Percentiles rank a stretch among this genome's conserved stretches.
These are phyloP conservation scores for Microtus pennsylvanicus DNA, from an alignment of 2,113 vertebrate species.

Conservation along the genomic window DNA sequence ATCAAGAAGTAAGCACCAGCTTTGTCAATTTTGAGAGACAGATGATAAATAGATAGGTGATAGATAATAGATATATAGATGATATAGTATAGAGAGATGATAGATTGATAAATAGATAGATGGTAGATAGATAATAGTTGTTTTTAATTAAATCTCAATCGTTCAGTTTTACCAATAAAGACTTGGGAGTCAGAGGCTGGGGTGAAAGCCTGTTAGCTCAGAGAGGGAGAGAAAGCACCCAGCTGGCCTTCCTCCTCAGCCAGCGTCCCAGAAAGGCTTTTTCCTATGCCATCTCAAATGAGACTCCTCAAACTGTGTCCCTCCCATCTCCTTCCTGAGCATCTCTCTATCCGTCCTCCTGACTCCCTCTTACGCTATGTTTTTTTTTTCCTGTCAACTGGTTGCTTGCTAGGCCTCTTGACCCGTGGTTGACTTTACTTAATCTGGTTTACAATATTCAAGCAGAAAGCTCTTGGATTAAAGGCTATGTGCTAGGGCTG, in stretches of 20 bases:
- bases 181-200: neutral
- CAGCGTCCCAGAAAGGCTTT: neutral
- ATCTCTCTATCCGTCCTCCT: neutral
- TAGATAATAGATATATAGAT: no score
- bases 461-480: neutral
- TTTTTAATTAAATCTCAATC: neutral
- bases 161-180: neutral
- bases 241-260: neutral
- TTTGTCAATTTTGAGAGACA: neutral
- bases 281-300: neutral
- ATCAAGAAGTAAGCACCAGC: neutral
- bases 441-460: neutral
- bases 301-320: neutral
- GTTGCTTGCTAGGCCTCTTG: neutral
- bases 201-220: neutral
- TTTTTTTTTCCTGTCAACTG: neutral
- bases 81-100: no score
- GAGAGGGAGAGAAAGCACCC: neutral
- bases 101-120: neutral
- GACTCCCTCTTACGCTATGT: neutral
- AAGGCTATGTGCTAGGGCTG: neutral
- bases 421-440: neutral
- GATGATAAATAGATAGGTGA: neutral
- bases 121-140: neutral
- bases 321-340: neutral